A percentile compares a stretch with the other conserved stretches of the same genome.
phyloP scores from a whole-genome alignment of 2,113 vertebrate genomes.

The Eublepharis macularius region DNA sequence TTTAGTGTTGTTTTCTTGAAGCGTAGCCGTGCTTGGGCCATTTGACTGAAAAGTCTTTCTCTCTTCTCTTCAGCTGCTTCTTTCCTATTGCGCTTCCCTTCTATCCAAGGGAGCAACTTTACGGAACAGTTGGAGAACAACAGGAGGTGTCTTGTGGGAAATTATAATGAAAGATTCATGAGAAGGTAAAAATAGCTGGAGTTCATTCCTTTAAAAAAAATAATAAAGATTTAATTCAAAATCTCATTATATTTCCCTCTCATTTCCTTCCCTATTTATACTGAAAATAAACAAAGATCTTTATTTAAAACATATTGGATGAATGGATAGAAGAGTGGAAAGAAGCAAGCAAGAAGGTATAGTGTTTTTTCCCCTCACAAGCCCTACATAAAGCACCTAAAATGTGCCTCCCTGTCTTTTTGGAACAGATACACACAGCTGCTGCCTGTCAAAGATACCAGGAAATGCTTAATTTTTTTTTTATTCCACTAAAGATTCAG shows the following conservation, averaged over 20 bases:
- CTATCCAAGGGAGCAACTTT: constrained; percentile 56
- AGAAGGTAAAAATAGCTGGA: constrained; percentile 70
- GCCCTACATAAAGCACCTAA: constrained; percentile 7
- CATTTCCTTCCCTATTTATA: constrained; percentile 64
- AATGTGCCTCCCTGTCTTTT: background rate
- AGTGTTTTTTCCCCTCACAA: constrained; percentile 10
- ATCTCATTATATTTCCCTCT: constrained; percentile 64
- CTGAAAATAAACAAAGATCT: constrained; percentile 64
- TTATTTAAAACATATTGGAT: constrained; percentile 7
- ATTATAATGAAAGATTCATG: constrained; percentile 73
- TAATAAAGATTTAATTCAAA: constrained; percentile 46
- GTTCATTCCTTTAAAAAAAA: constrained; percentile 33
- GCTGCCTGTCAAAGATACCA: background rate
- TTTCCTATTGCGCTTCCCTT: constrained; percentile 51
- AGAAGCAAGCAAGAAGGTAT: constrained; percentile 37
- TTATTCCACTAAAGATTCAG: background rate
- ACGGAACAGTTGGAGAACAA: constrained; percentile 71
- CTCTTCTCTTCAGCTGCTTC: background rate
- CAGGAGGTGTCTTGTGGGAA: constrained; percentile 75
- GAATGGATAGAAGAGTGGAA: constrained; percentile 48
- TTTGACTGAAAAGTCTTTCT: too few relatives aligned
- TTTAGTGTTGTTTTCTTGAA: too few relatives aligned
- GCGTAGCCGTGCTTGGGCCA: too few relatives aligned
- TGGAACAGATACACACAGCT: too few relatives aligned
- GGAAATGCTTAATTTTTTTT: background rate